These are phyloP conservation scores for Ditula angustiorana DNA, from an alignment of 2,888 invertebrate genomes.

Conservation along the genomic window DNA sequence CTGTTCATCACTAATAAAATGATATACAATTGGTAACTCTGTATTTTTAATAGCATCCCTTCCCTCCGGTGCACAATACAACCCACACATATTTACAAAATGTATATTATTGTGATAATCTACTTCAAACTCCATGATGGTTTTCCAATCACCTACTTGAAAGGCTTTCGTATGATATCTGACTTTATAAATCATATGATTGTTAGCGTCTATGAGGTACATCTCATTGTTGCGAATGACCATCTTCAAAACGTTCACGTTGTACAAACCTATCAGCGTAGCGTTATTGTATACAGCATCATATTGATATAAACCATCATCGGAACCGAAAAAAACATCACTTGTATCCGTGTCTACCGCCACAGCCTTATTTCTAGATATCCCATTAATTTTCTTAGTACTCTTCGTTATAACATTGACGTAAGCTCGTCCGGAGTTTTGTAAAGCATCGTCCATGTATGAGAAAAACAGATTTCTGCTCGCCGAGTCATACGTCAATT, in stretches of 20 bases:
- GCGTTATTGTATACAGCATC: conserved; percentile 64
- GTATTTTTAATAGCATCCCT: conserved; percentile 66
- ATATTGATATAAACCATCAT: conserved; percentile 74
- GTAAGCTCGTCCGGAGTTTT: conserved; percentile 72
- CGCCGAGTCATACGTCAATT: conserved; percentile 72
- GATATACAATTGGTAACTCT: conserved; percentile 62
- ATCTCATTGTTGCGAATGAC: conserved; percentile 72
- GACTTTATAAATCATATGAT: conserved; percentile 74
- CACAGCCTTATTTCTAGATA: conserved; percentile 71
- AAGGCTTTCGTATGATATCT: conserved; percentile 56
- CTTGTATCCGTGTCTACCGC: conserved; percentile 69
- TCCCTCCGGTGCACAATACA: conserved; percentile 64
- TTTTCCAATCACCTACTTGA: conserved; percentile 61
- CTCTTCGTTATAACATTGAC: conserved; percentile 70
- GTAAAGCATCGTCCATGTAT: conserved; percentile 74
- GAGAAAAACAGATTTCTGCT: conserved; percentile 75
- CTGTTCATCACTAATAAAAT: conserved; percentile 63
- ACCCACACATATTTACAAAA: conserved; percentile 72
- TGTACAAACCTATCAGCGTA: conserved; percentile 67
- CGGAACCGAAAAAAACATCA: conserved; percentile 76
- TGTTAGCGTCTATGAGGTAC: conserved; percentile 72
- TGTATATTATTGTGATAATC: conserved; percentile 69
- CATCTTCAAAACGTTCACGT: conserved; percentile 72
- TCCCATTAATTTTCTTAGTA: conserved; percentile 64
- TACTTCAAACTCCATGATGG: conserved; percentile 73